Percentiles rank a stretch among this genome's conserved stretches.
These are phyloP conservation scores for human (Homo sapiens) DNA, from an alignment of 2,113 vertebrate genomes.

Conservation along the genomic window DNA sequence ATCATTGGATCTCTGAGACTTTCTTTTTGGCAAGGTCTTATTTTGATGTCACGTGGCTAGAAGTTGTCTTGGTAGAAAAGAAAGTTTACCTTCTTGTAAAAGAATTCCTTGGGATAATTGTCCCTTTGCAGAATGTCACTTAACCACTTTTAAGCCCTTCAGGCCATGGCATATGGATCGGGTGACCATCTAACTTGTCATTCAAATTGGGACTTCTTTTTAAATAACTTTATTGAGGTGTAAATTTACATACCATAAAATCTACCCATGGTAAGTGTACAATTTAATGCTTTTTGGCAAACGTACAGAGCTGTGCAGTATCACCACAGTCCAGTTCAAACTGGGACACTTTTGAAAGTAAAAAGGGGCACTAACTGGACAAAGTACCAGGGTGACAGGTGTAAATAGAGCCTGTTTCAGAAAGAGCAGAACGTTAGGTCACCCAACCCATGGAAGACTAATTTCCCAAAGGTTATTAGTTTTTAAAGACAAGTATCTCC, in stretches of 20 bases:
- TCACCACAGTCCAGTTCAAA: neutral
- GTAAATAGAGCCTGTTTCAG: neutral
- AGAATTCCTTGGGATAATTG: neutral
- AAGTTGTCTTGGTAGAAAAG: neutral
- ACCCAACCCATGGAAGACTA: neutral
- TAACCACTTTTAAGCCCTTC: neutral
- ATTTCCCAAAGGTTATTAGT: neutral
- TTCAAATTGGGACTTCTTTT: neutral
- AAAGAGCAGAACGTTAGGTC: neutral
- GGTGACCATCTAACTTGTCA: neutral
- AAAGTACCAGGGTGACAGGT: neutral
- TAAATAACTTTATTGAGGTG: neutral
- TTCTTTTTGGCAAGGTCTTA: neutral
- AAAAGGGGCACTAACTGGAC: neutral
- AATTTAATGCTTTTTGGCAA: neutral
- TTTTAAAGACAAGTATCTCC: neutral
- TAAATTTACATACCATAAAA: neutral
- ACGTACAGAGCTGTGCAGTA: neutral
- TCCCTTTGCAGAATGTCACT: neutral
- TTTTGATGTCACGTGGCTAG: neutral
- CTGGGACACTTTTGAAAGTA: neutral
- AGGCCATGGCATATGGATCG: neutral
- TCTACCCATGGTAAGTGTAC: neutral
- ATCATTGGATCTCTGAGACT: neutral
- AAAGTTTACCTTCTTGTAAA: neutral